Conservation (phyloP, 2,113 vertebrate genomes). For the Solea senegalensis region DNA sequence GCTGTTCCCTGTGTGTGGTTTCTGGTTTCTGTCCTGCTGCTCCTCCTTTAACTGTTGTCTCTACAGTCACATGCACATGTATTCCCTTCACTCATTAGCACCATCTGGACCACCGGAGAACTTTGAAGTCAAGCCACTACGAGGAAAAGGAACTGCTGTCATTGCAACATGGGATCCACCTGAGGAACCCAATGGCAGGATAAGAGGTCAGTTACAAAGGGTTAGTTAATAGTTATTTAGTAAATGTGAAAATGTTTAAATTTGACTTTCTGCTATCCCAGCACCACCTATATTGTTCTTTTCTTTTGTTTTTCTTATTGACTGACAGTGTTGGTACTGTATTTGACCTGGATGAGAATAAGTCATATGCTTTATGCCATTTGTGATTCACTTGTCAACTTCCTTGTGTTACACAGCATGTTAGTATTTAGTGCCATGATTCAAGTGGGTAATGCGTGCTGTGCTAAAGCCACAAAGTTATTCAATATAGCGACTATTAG, state of each 20-base stretch:
- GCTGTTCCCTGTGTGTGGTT: constrained; percentile 2
- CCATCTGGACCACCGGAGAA: constrained; percentile 93
- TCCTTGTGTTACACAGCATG: not conserved
- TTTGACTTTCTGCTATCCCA: not conserved
- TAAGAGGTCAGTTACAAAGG: constrained; percentile 85
- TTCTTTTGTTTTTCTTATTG: not conserved
- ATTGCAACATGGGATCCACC: constrained; percentile 93
- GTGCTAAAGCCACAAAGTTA: not conserved
- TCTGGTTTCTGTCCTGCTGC: constrained; percentile 35
- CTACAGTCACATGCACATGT: constrained; percentile 30
- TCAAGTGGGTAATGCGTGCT: not conserved
- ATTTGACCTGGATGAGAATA: not conserved
- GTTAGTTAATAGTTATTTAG: not conserved
- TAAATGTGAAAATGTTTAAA: no score
- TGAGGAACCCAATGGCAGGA: constrained; percentile 90
- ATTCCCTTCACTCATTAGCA: constrained; percentile 78
- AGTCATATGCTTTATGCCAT: not conserved
- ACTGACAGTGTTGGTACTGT: not conserved
- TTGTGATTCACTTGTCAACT: not conserved
- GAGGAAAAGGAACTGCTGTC: constrained; percentile 90
- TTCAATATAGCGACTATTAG: not conserved
- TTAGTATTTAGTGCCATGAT: not conserved
- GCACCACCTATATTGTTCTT: not conserved
- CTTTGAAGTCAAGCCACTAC: constrained; percentile 89
- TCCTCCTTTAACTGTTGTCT: constrained; percentile 31